A percentile compares a stretch with the other conserved stretches of the same genome.
Evolutionary conservation across 2,113 vertebrate species (phyloP).

Genomic region (Elephas maximus): DNA sequence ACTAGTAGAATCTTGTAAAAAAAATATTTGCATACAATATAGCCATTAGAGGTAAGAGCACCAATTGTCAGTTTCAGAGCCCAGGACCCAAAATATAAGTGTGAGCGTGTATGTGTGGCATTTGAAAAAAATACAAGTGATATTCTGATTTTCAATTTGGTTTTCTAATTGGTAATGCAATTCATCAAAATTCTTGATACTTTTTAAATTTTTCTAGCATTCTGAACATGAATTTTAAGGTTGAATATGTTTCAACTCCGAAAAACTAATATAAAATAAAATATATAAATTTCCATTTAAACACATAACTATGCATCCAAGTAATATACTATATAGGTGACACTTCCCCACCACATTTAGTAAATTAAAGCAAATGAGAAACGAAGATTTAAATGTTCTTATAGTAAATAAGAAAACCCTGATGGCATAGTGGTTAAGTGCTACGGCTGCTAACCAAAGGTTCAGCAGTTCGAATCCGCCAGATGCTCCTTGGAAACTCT

Average conservation of each 20-base stretch:
- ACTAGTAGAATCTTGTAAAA: background rate
- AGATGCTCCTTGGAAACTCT: too few species aligned
- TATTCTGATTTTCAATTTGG: background rate
- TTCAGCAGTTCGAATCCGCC: too few species aligned
- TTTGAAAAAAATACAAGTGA: background rate
- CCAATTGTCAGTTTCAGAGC: background rate
- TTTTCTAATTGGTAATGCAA: background rate
- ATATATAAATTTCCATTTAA: background rate
- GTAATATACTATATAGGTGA: background rate
- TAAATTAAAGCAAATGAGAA: background rate
- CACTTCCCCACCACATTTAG: background rate
- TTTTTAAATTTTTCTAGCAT: conserved; percentile 57
- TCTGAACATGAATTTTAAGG: conserved; percentile 52
- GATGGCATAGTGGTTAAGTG: too few species aligned
- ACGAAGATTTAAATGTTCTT: background rate
- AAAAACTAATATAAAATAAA: conserved; percentile 31
- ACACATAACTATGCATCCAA: background rate
- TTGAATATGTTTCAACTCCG: background rate
- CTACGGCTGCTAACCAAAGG: too few species aligned
- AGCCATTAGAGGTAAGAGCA: background rate
- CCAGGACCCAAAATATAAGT: background rate
- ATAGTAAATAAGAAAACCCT: background rate
- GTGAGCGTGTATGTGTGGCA: background rate
- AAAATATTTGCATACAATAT: too few species aligned
- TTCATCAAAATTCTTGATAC: conserved; percentile 18